Evolutionary conservation across 2,797 vertebrate genomes (phyloP).

Genomic region (Cuculus canorus): DNA sequence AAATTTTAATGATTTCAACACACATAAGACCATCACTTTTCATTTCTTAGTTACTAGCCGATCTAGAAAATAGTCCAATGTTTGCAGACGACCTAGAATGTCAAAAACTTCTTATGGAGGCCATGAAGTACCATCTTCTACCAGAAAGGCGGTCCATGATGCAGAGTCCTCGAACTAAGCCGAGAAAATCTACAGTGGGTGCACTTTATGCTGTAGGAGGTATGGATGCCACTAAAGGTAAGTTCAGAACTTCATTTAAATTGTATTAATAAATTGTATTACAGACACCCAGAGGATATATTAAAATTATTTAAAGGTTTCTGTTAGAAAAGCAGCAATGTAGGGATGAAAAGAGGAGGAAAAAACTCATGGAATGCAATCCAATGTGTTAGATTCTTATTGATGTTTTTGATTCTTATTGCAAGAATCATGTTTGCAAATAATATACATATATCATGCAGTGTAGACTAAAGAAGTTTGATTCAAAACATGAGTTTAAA

Average conservation of each 20-base stretch:
- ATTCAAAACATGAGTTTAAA: background rate
- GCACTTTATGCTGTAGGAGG: slow-evolving; percentile 95
- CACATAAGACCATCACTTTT: background rate
- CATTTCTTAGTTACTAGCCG: slow-evolving; percentile 88
- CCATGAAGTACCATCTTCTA: slow-evolving; percentile 97
- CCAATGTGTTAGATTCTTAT: background rate
- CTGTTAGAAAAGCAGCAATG: background rate
- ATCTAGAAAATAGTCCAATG: slow-evolving; percentile 96
- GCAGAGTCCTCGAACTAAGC: slow-evolving; percentile 96
- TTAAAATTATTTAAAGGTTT: background rate
- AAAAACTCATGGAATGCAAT: background rate
- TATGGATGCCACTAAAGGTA: slow-evolving; percentile 96
- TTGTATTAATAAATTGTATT: background rate
- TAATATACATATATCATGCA: rapidly evolving
- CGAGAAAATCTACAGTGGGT: slow-evolving; percentile 96
- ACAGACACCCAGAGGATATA: rapidly evolving
- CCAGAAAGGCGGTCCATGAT: slow-evolving; percentile 94
- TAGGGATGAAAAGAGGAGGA: background rate
- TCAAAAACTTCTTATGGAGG: slow-evolving; percentile 97
- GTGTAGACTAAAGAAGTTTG: background rate
- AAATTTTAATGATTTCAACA: background rate
- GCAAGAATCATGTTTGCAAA: background rate
- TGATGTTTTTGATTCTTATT: background rate
- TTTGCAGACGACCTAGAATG: slow-evolving; percentile 94
- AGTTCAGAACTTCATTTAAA: background rate